Evolutionary conservation across 2,888 invertebrate genomes (phyloP).

Genomic region (Trichacis sp.): DNA sequence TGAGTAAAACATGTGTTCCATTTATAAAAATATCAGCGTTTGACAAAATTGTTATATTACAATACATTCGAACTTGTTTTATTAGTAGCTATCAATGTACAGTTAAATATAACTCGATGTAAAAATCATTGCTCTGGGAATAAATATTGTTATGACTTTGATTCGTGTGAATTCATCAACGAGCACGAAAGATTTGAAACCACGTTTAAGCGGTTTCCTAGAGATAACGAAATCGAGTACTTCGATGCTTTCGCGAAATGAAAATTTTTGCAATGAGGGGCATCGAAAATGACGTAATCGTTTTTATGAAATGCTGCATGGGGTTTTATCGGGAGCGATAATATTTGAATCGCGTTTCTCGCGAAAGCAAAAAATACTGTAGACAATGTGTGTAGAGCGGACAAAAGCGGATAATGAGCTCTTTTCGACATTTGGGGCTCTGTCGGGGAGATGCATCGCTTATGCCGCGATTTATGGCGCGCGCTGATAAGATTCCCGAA

Average conservation of each 20-base stretch:
- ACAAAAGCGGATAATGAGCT: conserved; percentile 10
- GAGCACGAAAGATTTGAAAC: no score
- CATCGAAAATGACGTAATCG: no score
- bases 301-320: no score
- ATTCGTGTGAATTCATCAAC: no score
- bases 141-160: background rate
- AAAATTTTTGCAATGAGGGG: no score
- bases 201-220: no score
- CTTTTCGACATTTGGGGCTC: background rate
- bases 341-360: background rate
- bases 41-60: conserved; percentile 10
- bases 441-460: conserved; percentile 8
- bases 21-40: conserved; percentile 1
- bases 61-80: background rate
- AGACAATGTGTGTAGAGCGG: conserved; percentile 5
- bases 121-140: background rate
- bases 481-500: conserved; percentile 22
- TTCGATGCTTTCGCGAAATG: no score
- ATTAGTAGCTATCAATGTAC: background rate
- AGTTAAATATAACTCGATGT: background rate
- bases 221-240: no score
- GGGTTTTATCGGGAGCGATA: no score
- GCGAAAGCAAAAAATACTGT: conserved; percentile 8
- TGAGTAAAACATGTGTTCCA: background rate
- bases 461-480: conserved; percentile 19